Evolutionary conservation across 2,797 vertebrate genomes (phyloP).

Genomic region (Chelon auratus): DNA sequence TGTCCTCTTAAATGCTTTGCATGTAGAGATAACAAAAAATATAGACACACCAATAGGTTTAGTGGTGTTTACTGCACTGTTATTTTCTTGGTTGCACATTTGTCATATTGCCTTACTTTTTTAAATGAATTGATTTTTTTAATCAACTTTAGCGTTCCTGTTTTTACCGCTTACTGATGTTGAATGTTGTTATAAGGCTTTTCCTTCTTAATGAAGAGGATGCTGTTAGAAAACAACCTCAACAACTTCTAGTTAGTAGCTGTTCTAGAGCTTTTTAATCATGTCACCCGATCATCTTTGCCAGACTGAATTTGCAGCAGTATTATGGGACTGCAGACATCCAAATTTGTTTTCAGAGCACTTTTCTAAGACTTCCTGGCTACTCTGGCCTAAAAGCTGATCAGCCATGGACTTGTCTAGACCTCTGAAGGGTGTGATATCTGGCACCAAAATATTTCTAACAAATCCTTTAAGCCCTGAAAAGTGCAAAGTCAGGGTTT

Average conservation of each 20-base stretch:
- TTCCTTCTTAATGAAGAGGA: not conserved
- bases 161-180: not conserved
- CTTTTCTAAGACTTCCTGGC: not conserved
- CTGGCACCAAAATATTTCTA: no score
- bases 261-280: not conserved
- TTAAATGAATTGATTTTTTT: no score
- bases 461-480: no score
- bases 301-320: not conserved
- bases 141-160: not conserved
- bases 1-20: not conserved
- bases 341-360: not conserved
- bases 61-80: not conserved
- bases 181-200: not conserved
- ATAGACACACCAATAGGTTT: conserved; percentile 3
- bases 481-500: no score
- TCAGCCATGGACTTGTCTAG: not conserved
- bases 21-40: not conserved
- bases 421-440: no score
- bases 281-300: not conserved
- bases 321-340: not conserved
- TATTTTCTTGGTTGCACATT: not conserved
- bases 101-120: not conserved
- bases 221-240: not conserved
- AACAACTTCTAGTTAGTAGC: not conserved
- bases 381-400: not conserved